phyloP scores from a whole-genome alignment of 2,797 vertebrate species.

The Pseudopleuronectes americanus region DNA sequence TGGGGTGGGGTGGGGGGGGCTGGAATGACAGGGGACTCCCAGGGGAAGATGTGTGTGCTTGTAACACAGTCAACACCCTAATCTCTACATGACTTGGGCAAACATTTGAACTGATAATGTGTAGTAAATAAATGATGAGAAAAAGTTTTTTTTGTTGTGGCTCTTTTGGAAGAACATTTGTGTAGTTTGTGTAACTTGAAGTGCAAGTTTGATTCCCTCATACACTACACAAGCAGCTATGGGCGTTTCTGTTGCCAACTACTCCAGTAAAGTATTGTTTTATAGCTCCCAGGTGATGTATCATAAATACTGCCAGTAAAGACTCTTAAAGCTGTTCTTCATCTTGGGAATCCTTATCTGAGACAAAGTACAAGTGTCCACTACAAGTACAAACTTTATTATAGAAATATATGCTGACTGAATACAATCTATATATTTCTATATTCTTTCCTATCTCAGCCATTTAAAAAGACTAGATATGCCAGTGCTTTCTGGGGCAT shows the following conservation, averaged over 20 bases:
- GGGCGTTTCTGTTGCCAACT: background rate
- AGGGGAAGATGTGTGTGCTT: conserved; percentile 6
- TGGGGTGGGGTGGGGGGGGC: background rate
- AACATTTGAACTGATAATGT: conserved; percentile 13
- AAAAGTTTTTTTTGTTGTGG: too few relatives aligned
- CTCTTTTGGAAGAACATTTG: background rate
- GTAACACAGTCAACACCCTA: background rate
- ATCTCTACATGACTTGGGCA: conserved; percentile 2
- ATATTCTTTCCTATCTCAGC: too few relatives aligned
- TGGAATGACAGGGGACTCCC: background rate
- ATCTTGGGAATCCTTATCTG: too few relatives aligned
- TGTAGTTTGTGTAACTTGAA: background rate
- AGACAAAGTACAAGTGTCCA: too few relatives aligned
- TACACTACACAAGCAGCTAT: background rate
- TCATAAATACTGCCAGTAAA: too few relatives aligned
- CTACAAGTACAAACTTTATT: too few relatives aligned
- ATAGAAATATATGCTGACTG: too few relatives aligned
- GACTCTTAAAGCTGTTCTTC: too few relatives aligned
- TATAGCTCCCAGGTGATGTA: too few relatives aligned
- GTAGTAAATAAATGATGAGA: background rate
- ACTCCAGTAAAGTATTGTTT: background rate
- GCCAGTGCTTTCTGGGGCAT: background rate
- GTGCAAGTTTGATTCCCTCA: background rate
- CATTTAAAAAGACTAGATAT: too few relatives aligned
- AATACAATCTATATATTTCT: too few relatives aligned